Percentiles rank a stretch among this genome's conserved stretches.
Evolutionary conservation across 1,140 invertebrate genomes (phyloP).

Genomic region (Goniozus legneri): DNA sequence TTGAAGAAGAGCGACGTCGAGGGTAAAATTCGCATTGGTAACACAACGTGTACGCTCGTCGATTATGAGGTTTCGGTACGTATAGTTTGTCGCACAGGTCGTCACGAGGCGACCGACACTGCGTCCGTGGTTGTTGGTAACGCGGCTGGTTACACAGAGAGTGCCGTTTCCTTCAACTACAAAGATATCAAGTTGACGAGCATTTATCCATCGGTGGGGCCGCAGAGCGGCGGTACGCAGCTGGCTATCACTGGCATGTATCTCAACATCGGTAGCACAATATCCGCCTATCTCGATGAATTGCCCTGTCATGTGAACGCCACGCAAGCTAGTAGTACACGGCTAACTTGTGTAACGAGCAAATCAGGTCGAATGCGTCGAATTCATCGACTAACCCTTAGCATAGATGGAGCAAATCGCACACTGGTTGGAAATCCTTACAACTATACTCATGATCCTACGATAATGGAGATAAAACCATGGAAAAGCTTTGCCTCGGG

Average conservation of each 20-base stretch:
- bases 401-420: conserved; percentile 80
- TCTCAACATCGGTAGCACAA: conserved; percentile 89
- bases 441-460: conserved; percentile 90
- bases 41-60: conserved; percentile 81
- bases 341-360: conserved; percentile 84
- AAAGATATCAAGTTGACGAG: conserved; percentile 79
- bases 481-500: conserved; percentile 85
- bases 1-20: conserved; percentile 84
- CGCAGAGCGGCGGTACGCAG: conserved; percentile 90
- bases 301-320: conserved; percentile 84
- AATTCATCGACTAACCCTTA: conserved; percentile 67
- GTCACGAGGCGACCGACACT: conserved; percentile 69
- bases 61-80: conserved; percentile 89
- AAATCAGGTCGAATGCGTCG: conserved; percentile 58
- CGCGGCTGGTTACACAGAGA: conserved; percentile 83
- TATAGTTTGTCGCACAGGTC: conserved; percentile 83
- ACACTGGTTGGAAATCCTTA: conserved; percentile 70
- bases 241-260: conserved; percentile 87
- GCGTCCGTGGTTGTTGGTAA: conserved; percentile 86
- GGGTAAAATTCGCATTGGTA: conserved; percentile 88
- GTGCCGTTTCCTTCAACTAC: conserved; percentile 85
- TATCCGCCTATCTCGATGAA: conserved; percentile 84
- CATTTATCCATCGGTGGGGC: conserved; percentile 82
- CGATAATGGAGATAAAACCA: conserved; percentile 88
- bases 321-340: conserved; percentile 82